A percentile compares a stretch with the other conserved stretches of the same genome.
Conservation (phyloP, 2,113 vertebrate genomes). For the Poicephalus meyeri region DNA sequence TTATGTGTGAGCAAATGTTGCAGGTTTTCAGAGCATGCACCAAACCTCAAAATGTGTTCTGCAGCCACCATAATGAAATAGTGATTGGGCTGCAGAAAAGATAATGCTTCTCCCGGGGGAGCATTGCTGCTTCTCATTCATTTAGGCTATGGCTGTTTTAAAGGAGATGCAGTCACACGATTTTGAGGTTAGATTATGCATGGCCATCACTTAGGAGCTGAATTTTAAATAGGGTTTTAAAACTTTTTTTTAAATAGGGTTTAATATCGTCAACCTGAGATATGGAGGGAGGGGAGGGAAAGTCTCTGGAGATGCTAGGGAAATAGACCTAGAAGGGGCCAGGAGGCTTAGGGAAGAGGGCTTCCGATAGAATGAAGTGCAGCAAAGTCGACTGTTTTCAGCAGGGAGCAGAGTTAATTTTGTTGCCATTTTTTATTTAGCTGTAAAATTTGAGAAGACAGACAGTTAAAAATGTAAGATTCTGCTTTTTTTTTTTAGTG, state of each 20-base stretch:
- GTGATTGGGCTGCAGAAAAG: not conserved
- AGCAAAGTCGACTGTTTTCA: not conserved
- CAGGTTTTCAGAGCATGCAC: not conserved
- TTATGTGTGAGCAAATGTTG: constrained; percentile 11
- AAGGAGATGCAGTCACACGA: not conserved
- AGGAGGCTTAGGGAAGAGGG: not conserved
- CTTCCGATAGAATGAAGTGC: not conserved
- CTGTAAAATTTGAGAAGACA: not conserved
- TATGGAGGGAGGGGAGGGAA: not conserved
- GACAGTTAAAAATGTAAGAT: not conserved
- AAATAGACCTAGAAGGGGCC: not conserved
- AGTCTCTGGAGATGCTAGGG: not conserved
- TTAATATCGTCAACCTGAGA: not conserved
- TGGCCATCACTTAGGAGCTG: not conserved
- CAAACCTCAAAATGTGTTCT: not conserved
- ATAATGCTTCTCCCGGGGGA: not conserved
- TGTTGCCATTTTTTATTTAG: not conserved
- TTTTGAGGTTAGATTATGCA: not conserved
- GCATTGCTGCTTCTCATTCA: not conserved
- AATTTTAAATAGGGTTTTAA: not conserved
- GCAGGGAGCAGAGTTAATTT: not conserved
- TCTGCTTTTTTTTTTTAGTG: not conserved
- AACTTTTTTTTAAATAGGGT: not conserved
- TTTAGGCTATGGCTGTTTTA: not conserved
- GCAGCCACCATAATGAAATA: not conserved